phyloP scores from a whole-genome alignment of 30 jellyfish, hydroid and myxozoan genomes.

The Turritopsis rubra region DNA sequence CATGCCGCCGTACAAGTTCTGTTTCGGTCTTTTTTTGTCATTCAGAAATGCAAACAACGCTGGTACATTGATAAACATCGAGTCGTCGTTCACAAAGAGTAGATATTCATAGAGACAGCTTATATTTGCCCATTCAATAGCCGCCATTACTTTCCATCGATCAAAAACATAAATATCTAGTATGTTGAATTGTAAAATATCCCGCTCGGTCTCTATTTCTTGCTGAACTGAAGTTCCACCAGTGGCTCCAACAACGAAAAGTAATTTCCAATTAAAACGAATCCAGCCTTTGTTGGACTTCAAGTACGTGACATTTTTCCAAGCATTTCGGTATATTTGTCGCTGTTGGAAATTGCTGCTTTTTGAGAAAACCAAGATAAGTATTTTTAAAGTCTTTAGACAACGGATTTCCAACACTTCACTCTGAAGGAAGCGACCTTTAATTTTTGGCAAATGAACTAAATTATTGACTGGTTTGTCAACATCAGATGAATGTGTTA shows the following conservation, averaged over 20 bases:
- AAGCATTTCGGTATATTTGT: slow-evolving; percentile 9
- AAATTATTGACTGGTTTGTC: slow-evolving; percentile 2
- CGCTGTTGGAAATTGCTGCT: background rate
- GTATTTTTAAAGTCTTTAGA: background rate
- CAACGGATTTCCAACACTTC: background rate
- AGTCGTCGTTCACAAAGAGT: background rate
- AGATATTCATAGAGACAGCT: slow-evolving; percentile 7
- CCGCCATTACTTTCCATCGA: slow-evolving; percentile 1
- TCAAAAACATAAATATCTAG: background rate
- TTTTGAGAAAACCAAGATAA: background rate
- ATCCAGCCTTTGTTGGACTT: background rate
- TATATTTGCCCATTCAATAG: background rate
- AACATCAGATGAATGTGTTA: background rate
- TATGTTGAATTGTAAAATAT: background rate
- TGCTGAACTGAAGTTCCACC: slow-evolving; percentile 6
- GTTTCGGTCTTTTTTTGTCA: background rate
- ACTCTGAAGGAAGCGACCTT: background rate
- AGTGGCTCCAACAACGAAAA: background rate
- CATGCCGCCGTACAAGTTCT: background rate
- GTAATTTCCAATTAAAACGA: background rate
- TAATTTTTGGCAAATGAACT: background rate
- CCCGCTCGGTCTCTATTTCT: background rate
- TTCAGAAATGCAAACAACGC: background rate
- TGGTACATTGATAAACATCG: background rate
- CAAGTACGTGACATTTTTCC: background rate